Evolutionary conservation across 1,140 invertebrate genomes (phyloP), one percentile per base, ranked within the genome.

Genomic region (Cyclargus thomasi): DNA sequence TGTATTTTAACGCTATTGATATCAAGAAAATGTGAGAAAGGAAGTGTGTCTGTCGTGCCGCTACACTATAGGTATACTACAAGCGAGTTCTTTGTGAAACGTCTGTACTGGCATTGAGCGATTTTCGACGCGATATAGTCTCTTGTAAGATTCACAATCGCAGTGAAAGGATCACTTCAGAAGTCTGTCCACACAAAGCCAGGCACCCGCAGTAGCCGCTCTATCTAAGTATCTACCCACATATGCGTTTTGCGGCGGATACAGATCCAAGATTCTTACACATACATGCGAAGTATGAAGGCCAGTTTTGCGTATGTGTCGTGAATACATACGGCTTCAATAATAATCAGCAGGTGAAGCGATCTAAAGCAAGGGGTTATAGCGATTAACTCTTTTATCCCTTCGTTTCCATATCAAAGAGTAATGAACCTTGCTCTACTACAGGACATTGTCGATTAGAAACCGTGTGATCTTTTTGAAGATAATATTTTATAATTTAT

Each of bases 401-500:
- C 86, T 88, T 88, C 85, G 86, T 90, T 90, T 90, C 86, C 86
- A 90, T 90, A 88, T 88, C 83, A 88, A 88, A 88, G 88, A 90
- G 86, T 90, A 90, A 88, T 90, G 88, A 90, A 90, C 88, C 86
- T 90, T 88, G 83, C 88, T 88, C 78, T 79, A 82, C 81, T 87
- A 87, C 82, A 85, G 79, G 85, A 82, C 79, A 71, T 78, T 79
- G 85, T 85, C 85, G 81, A 90, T 90, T 83, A 82, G 83, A 80
- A 80, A 90, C 84, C 83, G 83, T 90, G 87, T 87, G 87, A 90
- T 85, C 73, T 80, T 85, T 47, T 81, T 81, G 65, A 64, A 65
- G 20, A 36, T 29, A 64, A 68, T 68, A 36, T 64, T 29, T 29
- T 64, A 57, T 64, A n/a, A 20, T 39, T n/a, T 16, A 35, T 14